Evolutionary conservation across 2,113 vertebrate genomes (phyloP).

Genomic region (Nyctereutes procyonoides): DNA sequence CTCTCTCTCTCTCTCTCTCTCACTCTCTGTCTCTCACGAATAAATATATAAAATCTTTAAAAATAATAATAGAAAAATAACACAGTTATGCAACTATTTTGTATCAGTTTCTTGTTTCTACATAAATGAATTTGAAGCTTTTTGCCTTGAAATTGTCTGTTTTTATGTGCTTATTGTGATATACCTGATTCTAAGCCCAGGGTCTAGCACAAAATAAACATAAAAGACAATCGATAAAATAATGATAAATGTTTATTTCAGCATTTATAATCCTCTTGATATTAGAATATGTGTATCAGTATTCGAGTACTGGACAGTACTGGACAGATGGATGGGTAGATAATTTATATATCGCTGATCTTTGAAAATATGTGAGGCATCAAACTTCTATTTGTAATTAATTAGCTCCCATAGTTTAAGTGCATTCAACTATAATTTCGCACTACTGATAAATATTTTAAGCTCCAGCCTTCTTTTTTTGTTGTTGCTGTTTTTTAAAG

Average conservation of each 20-base stretch:
- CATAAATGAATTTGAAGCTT: neutral
- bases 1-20: no score
- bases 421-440: conserved; percentile 1
- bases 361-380: conserved; percentile 35
- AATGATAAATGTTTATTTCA: neutral
- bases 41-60: no score
- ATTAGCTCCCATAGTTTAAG: neutral
- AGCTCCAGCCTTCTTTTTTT: neutral
- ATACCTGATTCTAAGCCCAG: neutral
- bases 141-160: neutral
- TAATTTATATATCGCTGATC: neutral
- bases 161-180: neutral
- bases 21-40: no score
- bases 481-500: no score
- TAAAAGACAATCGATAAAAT: neutral
- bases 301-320: neutral
- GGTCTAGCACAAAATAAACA: neutral
- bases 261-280: neutral
- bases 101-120: neutral
- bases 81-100: neutral
- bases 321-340: neutral
- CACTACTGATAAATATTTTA: conserved; percentile 5
- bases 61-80: neutral
- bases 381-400: neutral
- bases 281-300: neutral